These are phyloP conservation scores for Osmerus mordax DNA, from an alignment of 2,113 vertebrate genomes.

Conservation along the genomic window DNA sequence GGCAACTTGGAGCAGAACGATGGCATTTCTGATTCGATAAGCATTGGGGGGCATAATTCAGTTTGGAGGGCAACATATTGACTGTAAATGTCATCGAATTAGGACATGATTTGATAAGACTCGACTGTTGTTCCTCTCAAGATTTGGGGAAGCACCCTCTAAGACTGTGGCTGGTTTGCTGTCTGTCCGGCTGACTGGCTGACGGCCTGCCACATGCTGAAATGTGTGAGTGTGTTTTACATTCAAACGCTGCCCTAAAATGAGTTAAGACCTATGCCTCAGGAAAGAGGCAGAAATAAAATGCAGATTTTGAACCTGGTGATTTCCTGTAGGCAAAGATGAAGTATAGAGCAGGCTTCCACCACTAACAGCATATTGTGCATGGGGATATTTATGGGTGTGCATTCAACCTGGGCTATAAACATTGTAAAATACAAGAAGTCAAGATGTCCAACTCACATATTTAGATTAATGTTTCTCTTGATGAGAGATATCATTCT, in stretches of 20 bases:
- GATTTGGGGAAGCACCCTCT: conserved; percentile 40
- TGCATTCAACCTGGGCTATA: conserved; percentile 2
- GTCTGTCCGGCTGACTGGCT: conserved; percentile 16
- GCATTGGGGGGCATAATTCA: conserved; percentile 39
- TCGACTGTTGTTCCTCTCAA: conserved; percentile 34
- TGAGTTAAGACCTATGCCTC: conserved; percentile 51
- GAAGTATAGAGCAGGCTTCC: conserved; percentile 45
- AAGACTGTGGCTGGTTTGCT: conserved; percentile 21
- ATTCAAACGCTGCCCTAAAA: conserved; percentile 59
- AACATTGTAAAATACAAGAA: not conserved
- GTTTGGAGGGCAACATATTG: conserved; percentile 42
- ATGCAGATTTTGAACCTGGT: conserved; percentile 60
- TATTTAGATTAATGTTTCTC: conserved; percentile 1
- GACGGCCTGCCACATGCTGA: not conserved
- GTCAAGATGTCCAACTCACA: conserved; percentile 6
- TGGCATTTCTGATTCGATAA: conserved; percentile 50
- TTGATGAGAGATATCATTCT: not conserved
- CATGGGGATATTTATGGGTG: conserved; percentile 6
- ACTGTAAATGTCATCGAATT: conserved; percentile 53
- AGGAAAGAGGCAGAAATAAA: conserved; percentile 60
- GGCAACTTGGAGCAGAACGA: not conserved
- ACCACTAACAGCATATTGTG: conserved; percentile 33
- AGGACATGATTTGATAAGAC: conserved; percentile 43
- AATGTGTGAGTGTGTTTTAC: conserved; percentile 36
- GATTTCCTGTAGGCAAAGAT: conserved; percentile 55